Conservation (phyloP, 2,888 invertebrate species). For the Drosophila antonietae region DNA sequence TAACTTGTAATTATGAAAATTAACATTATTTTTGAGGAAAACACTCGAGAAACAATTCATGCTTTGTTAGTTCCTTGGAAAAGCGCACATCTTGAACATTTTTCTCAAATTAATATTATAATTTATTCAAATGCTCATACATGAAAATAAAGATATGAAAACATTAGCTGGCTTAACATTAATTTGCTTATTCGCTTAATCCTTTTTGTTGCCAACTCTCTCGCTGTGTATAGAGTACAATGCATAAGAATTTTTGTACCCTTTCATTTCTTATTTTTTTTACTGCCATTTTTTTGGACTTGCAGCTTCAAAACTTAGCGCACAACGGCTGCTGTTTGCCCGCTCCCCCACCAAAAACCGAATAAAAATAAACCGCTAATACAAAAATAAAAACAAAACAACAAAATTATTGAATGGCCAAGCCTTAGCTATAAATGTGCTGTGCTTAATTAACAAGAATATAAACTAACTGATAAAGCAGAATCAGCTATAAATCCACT, state of each 20-base stretch:
- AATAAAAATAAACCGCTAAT: constrained; percentile 19
- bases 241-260: constrained; percentile 34
- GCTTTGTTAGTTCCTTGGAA: constrained; percentile 11
- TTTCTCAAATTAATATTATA: constrained; percentile 57
- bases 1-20: not conserved
- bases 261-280: constrained; percentile 34
- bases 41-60: too few relatives aligned
- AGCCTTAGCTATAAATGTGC: constrained; percentile 62
- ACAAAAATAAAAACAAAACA: constrained; percentile 21
- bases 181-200: constrained; percentile 59
- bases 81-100: constrained; percentile 44
- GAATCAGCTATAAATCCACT: constrained; percentile 40
- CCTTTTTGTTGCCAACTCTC: constrained; percentile 49
- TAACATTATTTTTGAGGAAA: not conserved
- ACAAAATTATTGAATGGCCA: constrained; percentile 42
- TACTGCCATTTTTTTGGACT: constrained; percentile 61
- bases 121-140: constrained; percentile 55
- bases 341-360: constrained; percentile 33
- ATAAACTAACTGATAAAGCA: constrained; percentile 37
- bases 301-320: constrained; percentile 70
- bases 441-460: constrained; percentile 70
- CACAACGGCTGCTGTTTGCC: constrained; percentile 68
- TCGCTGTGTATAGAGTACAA: constrained; percentile 41
- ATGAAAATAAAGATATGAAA: constrained; percentile 51
- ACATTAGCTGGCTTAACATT: constrained; percentile 66